Base-by-base conservation (phyloP, 64 coral and sea anemone genomes). In the Montipora capricornis region DNA sequence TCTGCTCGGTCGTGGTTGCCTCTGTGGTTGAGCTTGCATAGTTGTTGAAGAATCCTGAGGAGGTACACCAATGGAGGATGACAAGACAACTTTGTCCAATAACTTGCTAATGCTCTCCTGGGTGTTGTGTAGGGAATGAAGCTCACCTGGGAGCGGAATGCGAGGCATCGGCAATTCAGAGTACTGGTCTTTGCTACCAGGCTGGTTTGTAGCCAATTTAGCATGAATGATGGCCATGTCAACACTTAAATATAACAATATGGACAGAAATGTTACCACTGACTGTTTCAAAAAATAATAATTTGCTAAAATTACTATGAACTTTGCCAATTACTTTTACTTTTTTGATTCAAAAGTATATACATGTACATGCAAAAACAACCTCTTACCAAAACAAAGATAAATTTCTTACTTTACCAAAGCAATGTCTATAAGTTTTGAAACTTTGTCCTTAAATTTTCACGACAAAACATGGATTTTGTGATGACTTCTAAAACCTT, bases 161-260 rank as follows among this genome's bases (percentile, higher is more conserved):
- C 82, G 96, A 3, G 91, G 92, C 8, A 97, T 87, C 1, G 96
- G 89, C n/a, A 86, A 73, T 49, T 84, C 37, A 47, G 76, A 76
- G 66, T 44, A 75, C 77, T 94, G 76, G 37, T 90, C 67, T 84
- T 87, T 50, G 76, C 85, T 58, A 88, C 80, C 73, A 8, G 90
- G 87, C 1, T 92, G 84, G 24, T 55, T 89, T 68, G 90, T 89
- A 59, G 95, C 95, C 24, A 97, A 53, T 62, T 95, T 97, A 20
- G 96, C 94, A 95, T 97, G 96, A 52, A 97, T 97, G 20, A 97
- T 91, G 29, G 96, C 96, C 73, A 95, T 89, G 48, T 97, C 96
- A 51, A 95, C 93, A 92, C 96, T 96, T 15, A 16, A 93, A 57
- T 60, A 20, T 19, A 20, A 19, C 0, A 67, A 75, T 26, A 17